Conservation (phyloP, 2,888 invertebrate species). For the Zhengitettix transpicula region DNA sequence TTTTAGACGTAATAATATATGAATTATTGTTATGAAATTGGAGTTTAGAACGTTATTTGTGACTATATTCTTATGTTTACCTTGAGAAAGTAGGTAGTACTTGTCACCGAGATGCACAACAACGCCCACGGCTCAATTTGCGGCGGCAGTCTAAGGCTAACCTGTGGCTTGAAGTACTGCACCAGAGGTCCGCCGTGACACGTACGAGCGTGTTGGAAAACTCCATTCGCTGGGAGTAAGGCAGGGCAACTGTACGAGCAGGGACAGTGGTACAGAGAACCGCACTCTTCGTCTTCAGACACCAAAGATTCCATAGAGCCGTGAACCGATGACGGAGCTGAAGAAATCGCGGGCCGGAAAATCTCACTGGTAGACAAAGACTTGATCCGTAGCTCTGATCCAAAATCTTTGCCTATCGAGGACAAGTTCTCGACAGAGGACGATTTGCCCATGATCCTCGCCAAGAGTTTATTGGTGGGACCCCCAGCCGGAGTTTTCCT, state of each 20-base stretch:
- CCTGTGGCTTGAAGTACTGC: slow-evolving; percentile 22
- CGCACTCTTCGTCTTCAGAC: slow-evolving; percentile 8
- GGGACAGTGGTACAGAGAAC: slow-evolving; percentile 20
- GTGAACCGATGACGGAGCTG: slow-evolving; percentile 19
- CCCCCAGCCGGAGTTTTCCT: no score
- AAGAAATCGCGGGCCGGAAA: slow-evolving; percentile 1
- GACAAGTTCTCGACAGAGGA: slow-evolving; percentile 32
- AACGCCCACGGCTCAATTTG: slow-evolving; percentile 10
- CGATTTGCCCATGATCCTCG: slow-evolving; percentile 30
- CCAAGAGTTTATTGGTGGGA: slow-evolving; percentile 31
- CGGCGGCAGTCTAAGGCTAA: slow-evolving; percentile 18
- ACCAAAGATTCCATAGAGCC: slow-evolving; percentile 22
- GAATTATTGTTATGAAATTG: no score
- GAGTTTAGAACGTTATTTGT: no score
- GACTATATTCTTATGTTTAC: slow-evolving; percentile 1
- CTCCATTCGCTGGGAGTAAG: slow-evolving; percentile 17
- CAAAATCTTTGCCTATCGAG: slow-evolving; percentile 12
- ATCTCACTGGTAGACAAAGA: slow-evolving; percentile 26
- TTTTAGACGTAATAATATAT: no score
- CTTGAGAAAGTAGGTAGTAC: slow-evolving; percentile 20
- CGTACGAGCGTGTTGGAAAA: slow-evolving; percentile 22
- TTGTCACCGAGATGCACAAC: no score
- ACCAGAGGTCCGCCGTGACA: slow-evolving; percentile 22
- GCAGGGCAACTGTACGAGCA: slow-evolving; percentile 18
- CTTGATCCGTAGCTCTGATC: slow-evolving; percentile 22